Evolutionary conservation across 2,888 invertebrate species (phyloP).

Genomic region (Embidobia sp.): DNA sequence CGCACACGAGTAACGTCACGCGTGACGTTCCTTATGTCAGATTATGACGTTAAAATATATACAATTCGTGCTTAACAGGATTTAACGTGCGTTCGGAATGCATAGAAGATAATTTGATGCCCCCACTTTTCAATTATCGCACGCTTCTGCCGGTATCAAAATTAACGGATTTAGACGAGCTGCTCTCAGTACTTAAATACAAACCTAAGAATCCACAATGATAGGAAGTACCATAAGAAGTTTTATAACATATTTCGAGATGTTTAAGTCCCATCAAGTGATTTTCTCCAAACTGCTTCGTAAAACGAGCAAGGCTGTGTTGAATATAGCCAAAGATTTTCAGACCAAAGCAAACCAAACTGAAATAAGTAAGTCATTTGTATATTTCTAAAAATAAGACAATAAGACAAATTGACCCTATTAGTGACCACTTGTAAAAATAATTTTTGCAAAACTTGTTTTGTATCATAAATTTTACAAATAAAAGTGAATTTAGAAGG

Average conservation of each 20-base stretch:
- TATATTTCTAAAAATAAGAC: too few species aligned
- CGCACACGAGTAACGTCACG: conserved; percentile 31
- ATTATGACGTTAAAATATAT: conserved; percentile 16
- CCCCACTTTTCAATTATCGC: conserved; percentile 9
- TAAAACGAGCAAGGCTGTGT: conserved; percentile 9
- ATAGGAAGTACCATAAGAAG: too few species aligned
- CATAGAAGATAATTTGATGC: not conserved
- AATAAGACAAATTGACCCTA: too few species aligned
- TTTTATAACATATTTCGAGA: too few species aligned
- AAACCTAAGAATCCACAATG: too few species aligned
- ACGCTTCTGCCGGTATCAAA: conserved; percentile 18
- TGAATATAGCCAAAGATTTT: conserved; percentile 4
- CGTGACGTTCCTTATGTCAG: conserved; percentile 14
- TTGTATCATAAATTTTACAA: too few species aligned
- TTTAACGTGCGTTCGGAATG: conserved; percentile 9
- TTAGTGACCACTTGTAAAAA: too few species aligned
- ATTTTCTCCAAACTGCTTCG: not conserved
- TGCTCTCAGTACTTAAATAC: conserved; percentile 22
- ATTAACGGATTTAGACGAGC: not conserved
- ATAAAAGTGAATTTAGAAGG: too few species aligned
- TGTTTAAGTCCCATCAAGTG: conserved; percentile 1
- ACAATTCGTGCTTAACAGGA: conserved; percentile 15
- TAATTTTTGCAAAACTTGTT: not conserved
- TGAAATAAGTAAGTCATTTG: conserved; percentile 11
- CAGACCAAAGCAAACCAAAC: not conserved